Base-by-base conservation (phyloP, 2,113 vertebrate species). In the Zeus faber region DNA sequence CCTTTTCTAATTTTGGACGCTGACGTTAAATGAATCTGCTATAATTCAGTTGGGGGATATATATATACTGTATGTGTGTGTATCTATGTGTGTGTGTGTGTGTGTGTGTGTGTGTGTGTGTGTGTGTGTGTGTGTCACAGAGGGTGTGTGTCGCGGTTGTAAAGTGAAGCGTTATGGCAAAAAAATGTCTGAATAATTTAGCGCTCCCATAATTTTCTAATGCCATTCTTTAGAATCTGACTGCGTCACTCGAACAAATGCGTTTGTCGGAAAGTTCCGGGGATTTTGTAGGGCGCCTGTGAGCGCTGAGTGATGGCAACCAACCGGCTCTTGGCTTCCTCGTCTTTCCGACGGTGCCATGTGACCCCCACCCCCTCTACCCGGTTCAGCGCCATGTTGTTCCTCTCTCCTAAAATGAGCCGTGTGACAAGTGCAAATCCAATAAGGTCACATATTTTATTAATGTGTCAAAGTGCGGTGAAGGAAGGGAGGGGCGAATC, bases 11-110 rank as follows among this genome's bases (percentile, higher is more conserved):
- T 87, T 88, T 80, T 87, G 83, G 89, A 79, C 73, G 74, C 84
- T 86, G 89, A 86, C 87, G 80, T 86, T 83, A 85, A 90, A 83
- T 89, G 87, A 86, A 89, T 84, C 74, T 81, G 79, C 85, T 85
- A 90, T 88, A 85, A 81, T 80, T 82, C 66, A 69, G 83, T 80
- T 65, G 82, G 85, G 85, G 85, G 85, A 85, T 84, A 83, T 82
- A 77, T 67, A 45, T 70, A 78, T 72, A n/a, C n/a, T 21, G 26
- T 25, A 29, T 3, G 60, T 21, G 50, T 27, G 68, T 35, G 67
- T 1, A 50, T 54, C 54, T 57, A 37, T 49, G 70, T 41, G 59
- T 72, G 77, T 41, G 55, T 33, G 33, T 24, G 11, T 16, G 33
- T 31, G 59, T 21, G 18, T 51, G 26, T 22, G 26, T 23, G 27